A percentile compares a stretch with the other conserved stretches of the same genome.
Evolutionary conservation across 2,888 invertebrate species (phyloP).

Genomic region (Heliconius cydno): DNA sequence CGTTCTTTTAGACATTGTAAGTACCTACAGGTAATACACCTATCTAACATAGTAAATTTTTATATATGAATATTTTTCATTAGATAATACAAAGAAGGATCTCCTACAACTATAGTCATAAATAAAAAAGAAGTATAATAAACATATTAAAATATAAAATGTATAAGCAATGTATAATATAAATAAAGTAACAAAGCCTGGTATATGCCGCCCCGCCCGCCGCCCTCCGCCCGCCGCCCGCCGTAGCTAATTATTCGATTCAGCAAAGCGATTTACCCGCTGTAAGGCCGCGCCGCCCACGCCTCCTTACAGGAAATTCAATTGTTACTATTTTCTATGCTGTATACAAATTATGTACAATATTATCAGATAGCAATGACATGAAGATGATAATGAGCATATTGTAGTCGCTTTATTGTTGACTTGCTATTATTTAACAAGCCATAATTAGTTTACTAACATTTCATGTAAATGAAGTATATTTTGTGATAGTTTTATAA

Average conservation of each 20-base stretch:
- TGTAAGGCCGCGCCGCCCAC: constrained; percentile 31
- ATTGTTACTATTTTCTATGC: constrained; percentile 18
- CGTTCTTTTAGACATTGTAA: no score
- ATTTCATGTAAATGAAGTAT: background rate
- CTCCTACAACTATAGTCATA: background rate
- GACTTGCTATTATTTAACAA: constrained; percentile 1
- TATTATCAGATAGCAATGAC: constrained; percentile 11
- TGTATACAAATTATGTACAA: constrained; percentile 26
- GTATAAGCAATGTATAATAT: background rate
- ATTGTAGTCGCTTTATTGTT: constrained; percentile 4
- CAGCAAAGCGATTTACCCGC: constrained; percentile 22
- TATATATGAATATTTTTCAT: background rate
- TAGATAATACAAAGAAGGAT: background rate
- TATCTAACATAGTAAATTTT: background rate
- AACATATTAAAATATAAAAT: background rate
- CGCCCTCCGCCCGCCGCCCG: background rate
- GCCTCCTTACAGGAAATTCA: constrained; percentile 21
- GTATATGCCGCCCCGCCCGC: constrained; percentile 4
- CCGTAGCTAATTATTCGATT: constrained; percentile 32
- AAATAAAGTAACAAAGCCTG: constrained; percentile 8
- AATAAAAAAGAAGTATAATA: no score
- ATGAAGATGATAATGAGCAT: constrained; percentile 4
- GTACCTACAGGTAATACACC: no score
- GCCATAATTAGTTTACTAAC: background rate
- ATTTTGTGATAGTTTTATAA: no score